Conservation (phyloP, 2,797 vertebrate species). For the Myioborus miniatus region DNA sequence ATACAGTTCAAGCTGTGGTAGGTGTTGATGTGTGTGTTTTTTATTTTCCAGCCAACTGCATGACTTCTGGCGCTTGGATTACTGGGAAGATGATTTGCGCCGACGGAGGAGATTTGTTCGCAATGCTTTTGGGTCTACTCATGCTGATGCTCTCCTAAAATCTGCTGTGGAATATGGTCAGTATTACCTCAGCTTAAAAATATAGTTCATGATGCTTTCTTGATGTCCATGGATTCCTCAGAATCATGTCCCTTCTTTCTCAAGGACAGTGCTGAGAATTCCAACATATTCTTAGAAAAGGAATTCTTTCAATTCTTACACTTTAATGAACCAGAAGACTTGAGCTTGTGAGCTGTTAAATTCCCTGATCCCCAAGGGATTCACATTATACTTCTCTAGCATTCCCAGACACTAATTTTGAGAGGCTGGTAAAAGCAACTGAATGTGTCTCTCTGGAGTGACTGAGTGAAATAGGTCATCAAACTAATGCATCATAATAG, state of each 20-base stretch:
- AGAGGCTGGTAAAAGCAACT: background rate
- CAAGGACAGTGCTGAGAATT: background rate
- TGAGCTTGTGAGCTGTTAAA: conserved; percentile 1
- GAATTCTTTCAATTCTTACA: conserved; percentile 4
- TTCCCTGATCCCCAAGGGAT: background rate
- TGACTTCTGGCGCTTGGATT: conserved; percentile 98
- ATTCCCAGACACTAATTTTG: background rate
- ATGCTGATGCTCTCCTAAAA: conserved; percentile 89
- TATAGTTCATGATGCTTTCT: background rate
- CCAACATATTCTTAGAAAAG: background rate
- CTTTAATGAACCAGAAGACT: conserved; percentile 5
- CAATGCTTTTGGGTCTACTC: conserved; percentile 95
- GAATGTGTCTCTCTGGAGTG: background rate
- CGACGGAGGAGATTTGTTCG: conserved; percentile 93
- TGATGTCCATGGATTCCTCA: background rate
- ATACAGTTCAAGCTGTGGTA: background rate
- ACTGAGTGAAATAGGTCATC: background rate
- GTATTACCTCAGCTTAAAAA: conserved; percentile 58
- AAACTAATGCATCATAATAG: background rate
- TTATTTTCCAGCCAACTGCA: conserved; percentile 85
- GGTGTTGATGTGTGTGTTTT: conserved; percentile 58
- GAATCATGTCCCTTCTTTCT: background rate
- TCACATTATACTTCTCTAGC: background rate
- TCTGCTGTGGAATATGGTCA: conserved; percentile 91
- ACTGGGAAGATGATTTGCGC: conserved; percentile 98